Conservation (phyloP, 2,888 invertebrate genomes). For the Ormyrus nitidulus region DNA sequence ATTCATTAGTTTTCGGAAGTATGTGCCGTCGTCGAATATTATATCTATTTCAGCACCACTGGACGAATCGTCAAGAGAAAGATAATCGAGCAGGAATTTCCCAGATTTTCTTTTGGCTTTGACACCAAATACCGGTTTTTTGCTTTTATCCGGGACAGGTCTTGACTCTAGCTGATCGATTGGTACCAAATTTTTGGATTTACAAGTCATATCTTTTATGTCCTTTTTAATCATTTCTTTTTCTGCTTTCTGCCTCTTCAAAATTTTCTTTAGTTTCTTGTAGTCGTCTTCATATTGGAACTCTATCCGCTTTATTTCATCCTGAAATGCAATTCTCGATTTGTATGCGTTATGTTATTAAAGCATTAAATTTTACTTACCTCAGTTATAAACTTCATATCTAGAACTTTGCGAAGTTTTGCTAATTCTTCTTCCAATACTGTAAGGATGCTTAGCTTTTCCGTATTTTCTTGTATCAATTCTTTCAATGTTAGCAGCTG, state of each 20-base stretch:
- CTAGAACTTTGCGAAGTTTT: slow-evolving; percentile 74
- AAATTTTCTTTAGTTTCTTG: slow-evolving; percentile 71
- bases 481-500: slow-evolving; percentile 74
- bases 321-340: slow-evolving; percentile 56
- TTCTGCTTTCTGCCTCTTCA: slow-evolving; percentile 63
- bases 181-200: slow-evolving; percentile 23
- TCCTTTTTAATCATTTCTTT: slow-evolving; percentile 39
- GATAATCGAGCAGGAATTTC: neutral
- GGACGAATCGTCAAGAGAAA: slow-evolving; percentile 2
- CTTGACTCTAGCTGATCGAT: slow-evolving; percentile 6
- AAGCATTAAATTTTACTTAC: slow-evolving; percentile 58
- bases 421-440: slow-evolving; percentile 78
- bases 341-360: neutral
- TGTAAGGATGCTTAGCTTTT: slow-evolving; percentile 77
- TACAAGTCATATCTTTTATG: slow-evolving; percentile 24
- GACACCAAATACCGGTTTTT: slow-evolving; percentile 6
- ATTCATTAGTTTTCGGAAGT: slow-evolving; percentile 43
- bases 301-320: slow-evolving; percentile 67
- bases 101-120: slow-evolving; percentile 7
- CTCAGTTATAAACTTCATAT: slow-evolving; percentile 61
- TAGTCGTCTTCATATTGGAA: slow-evolving; percentile 72
- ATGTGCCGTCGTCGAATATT: slow-evolving; percentile 17
- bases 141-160: neutral
- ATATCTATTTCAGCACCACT: neutral
- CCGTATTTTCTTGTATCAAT: slow-evolving; percentile 77